Evolutionary conservation across 2,888 invertebrate species (phyloP).

Genomic region (Smittia aterrima): DNA sequence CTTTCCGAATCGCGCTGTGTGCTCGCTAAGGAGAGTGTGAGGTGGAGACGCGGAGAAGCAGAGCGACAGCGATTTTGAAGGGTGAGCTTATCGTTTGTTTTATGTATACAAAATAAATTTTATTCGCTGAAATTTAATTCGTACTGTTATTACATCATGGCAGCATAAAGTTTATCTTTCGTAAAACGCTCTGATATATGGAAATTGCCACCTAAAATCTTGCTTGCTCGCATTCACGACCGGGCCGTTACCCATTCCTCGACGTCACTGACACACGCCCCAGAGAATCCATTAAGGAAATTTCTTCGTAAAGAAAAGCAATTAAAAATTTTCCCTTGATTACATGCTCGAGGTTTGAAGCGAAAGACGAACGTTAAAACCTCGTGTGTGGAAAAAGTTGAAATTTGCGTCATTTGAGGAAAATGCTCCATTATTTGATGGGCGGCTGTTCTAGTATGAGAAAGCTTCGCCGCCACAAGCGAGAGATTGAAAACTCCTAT

Average conservation of each 20-base stretch:
- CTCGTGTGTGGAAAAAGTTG: neutral
- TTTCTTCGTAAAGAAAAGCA: constrained; percentile 15
- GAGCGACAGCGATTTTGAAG: constrained; percentile 11
- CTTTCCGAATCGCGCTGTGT: neutral
- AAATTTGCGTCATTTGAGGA: neutral
- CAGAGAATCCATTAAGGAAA: constrained; percentile 2
- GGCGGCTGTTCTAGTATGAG: no score
- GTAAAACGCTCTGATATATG: constrained; percentile 15
- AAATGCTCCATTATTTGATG: neutral
- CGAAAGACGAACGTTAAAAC: no score
- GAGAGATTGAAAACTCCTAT: no score
- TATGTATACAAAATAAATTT: constrained; percentile 16
- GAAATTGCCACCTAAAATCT: constrained; percentile 14
- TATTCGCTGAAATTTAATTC: neutral
- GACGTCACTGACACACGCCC: neutral
- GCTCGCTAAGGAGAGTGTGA: neutral
- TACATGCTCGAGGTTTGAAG: neutral
- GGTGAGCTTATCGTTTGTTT: constrained; percentile 29
- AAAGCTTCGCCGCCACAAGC: no score
- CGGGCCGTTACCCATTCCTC: neutral
- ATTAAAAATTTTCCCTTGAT: constrained; percentile 23
- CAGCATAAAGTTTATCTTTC: constrained; percentile 22
- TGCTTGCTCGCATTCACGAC: neutral
- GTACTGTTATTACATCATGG: constrained; percentile 1
- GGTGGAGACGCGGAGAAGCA: neutral